Conservation (phyloP, 2,797 vertebrate species). For the Gallinago nigripennis region DNA sequence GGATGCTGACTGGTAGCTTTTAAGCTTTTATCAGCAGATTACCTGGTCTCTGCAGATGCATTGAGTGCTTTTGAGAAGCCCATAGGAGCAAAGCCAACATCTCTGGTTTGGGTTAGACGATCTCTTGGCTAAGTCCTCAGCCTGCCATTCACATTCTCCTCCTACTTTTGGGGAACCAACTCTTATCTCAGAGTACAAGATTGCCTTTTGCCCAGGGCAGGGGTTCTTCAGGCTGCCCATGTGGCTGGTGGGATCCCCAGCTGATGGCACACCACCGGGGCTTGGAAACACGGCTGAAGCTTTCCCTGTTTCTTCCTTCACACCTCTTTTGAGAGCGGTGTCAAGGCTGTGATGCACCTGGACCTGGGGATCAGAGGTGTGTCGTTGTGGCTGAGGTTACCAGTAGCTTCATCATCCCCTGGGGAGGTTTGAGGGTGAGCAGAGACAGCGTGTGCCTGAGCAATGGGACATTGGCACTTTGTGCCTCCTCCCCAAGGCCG, state of each 20-base stretch:
- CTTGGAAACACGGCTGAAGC: fast-evolving
- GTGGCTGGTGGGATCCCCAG: not conserved
- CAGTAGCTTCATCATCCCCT: not conserved
- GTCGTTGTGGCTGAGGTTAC: not conserved
- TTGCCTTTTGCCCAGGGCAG: not conserved
- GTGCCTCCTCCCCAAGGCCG: not conserved
- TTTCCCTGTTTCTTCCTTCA: not conserved
- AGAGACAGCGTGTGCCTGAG: fast-evolving
- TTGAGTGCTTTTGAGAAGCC: not conserved
- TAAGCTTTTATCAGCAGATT: not conserved
- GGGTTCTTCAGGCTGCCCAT: not conserved
- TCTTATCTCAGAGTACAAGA: not conserved
- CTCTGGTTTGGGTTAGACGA: not conserved
- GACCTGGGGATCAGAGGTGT: not conserved
- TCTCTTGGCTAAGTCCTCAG: not conserved
- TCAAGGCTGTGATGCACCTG: not conserved
- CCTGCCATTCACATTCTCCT: not conserved
- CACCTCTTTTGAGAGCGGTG: not conserved
- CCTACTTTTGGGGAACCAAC: not conserved
- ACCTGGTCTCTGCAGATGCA: not conserved
- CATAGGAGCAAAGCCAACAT: not conserved
- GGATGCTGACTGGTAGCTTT: not conserved
- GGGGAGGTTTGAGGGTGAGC: not conserved
- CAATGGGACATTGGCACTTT: fast-evolving
- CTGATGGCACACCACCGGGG: not conserved